phyloP scores from a whole-genome alignment of 2,797 vertebrate species.

The Acanthurus tractus region DNA sequence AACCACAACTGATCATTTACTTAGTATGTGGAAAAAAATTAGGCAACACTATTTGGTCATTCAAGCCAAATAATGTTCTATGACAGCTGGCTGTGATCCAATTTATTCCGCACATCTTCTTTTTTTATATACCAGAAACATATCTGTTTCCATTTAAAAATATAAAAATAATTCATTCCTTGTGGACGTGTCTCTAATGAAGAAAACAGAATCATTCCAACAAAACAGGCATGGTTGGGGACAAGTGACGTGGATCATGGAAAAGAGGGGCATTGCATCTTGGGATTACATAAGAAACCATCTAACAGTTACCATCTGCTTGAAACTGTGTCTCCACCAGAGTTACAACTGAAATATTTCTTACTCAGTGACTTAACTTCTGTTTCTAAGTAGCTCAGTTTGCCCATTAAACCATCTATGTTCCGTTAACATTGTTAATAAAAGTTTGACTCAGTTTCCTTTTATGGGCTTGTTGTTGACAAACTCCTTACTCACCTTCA shows the following conservation, averaged over 20 bases:
- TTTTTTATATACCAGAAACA: background rate
- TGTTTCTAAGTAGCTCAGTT: background rate
- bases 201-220: constrained; percentile 32
- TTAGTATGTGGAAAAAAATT: background rate
- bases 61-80: background rate
- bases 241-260: constrained; percentile 33
- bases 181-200: constrained; percentile 33
- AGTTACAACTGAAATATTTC: constrained; percentile 26
- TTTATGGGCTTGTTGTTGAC: background rate
- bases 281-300: constrained; percentile 29
- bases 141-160: constrained; percentile 14
- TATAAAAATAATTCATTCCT: constrained; percentile 33
- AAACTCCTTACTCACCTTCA: background rate
- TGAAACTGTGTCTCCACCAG: constrained; percentile 37
- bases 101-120: background rate
- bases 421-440: background rate
- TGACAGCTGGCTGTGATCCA: background rate
- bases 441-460: background rate
- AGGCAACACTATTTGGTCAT: background rate
- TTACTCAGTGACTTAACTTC: background rate
- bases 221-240: background rate
- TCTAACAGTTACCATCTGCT: constrained; percentile 61
- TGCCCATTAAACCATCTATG: background rate
- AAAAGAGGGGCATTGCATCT: background rate
- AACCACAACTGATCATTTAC: background rate